Evolutionary conservation across 2,113 vertebrate species (phyloP).

Genomic region (Haemorhous mexicanus): DNA sequence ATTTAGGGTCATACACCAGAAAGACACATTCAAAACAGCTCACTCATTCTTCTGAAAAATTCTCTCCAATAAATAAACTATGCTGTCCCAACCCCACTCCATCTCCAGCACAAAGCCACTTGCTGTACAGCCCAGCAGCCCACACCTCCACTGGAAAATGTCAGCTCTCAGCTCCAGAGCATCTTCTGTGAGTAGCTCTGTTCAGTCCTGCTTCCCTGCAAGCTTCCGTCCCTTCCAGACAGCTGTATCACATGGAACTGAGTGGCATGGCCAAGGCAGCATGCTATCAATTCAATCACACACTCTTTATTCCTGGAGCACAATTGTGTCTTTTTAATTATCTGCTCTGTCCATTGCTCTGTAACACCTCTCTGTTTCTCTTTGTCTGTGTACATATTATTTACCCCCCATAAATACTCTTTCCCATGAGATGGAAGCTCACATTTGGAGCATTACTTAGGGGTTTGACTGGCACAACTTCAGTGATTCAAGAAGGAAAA

Average conservation of each 20-base stretch:
- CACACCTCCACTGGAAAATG: neutral
- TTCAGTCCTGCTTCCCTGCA: neutral
- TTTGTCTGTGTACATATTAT: neutral
- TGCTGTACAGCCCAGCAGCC: neutral
- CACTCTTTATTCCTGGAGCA: neutral
- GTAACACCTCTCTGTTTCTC: neutral
- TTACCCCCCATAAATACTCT: neutral
- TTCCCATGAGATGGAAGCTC: neutral
- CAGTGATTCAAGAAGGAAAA: neutral
- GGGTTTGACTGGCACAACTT: neutral
- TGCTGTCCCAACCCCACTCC: accelerated
- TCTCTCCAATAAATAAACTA: neutral
- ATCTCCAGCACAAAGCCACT: neutral
- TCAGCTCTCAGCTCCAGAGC: neutral
- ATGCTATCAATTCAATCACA: neutral
- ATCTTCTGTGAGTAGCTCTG: neutral
- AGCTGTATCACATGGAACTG: accelerated
- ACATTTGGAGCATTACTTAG: neutral
- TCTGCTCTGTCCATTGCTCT: neutral
- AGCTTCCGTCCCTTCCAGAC: neutral
- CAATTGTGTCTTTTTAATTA: neutral
- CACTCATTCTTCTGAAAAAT: neutral
- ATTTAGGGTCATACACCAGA: neutral
- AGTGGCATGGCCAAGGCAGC: neutral
- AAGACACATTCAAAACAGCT: neutral